phyloP scores from a whole-genome alignment of 1,140 invertebrate species.

The Drosophila suzukii region DNA sequence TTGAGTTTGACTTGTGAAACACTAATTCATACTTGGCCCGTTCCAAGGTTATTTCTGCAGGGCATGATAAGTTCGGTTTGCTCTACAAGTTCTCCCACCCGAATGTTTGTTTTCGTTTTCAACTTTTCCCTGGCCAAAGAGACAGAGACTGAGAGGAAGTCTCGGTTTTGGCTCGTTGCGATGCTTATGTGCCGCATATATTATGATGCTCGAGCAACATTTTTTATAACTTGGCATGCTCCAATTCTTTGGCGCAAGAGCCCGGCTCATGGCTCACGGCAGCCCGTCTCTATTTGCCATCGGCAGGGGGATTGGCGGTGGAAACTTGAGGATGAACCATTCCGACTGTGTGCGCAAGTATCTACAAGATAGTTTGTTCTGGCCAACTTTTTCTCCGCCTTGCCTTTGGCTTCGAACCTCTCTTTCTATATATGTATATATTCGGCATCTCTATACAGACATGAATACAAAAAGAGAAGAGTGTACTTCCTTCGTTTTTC shows the following conservation, averaged over 20 bases:
- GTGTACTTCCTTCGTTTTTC: conserved; percentile 44
- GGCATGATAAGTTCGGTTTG: conserved; percentile 17
- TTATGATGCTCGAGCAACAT: conserved; percentile 72
- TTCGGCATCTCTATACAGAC: conserved; percentile 8
- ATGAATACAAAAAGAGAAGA: conserved; percentile 28
- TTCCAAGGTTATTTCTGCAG: conserved; percentile 31
- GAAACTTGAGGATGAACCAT: conserved; percentile 45
- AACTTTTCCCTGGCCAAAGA: conserved; percentile 35
- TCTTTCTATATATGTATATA: background rate
- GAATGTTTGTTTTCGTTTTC: conserved; percentile 52
- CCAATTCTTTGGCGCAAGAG: conserved; percentile 73
- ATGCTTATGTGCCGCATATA: conserved; percentile 78
- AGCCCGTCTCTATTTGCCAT: conserved; percentile 46
- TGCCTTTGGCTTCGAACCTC: conserved; percentile 33
- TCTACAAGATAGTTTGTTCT: conserved; percentile 65
- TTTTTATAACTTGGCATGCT: conserved; percentile 82
- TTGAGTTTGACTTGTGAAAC: background rate
- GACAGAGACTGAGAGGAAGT: background rate
- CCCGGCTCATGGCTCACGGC: conserved; percentile 41
- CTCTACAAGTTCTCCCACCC: background rate
- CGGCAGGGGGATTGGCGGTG: conserved; percentile 9
- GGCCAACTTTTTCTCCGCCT: conserved; percentile 54
- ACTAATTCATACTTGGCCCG: background rate
- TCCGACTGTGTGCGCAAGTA: conserved; percentile 44
- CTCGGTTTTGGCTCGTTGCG: conserved; percentile 54